Evolutionary conservation across 1,140 invertebrate genomes (phyloP).

Genomic region (Streblospio benedicti): DNA sequence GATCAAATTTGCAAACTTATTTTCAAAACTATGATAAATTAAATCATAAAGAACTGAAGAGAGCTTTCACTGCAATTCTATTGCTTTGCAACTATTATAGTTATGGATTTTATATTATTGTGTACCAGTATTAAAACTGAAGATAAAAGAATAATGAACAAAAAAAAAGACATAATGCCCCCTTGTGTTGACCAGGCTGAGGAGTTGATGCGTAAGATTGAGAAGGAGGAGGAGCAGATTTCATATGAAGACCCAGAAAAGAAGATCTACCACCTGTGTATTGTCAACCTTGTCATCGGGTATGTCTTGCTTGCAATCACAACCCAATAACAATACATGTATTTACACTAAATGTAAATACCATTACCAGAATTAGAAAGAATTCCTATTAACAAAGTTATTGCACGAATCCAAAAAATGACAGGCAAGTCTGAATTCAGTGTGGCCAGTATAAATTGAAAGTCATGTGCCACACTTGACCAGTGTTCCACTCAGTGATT

Average conservation of each 20-base stretch:
- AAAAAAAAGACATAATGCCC: neutral
- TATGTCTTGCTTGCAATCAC: conserved; percentile 36
- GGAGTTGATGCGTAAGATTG: conserved; percentile 96
- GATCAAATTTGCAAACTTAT: too few relatives aligned
- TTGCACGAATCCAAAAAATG: neutral
- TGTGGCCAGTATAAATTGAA: too few relatives aligned
- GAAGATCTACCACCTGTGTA: conserved; percentile 93
- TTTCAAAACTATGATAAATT: too few relatives aligned
- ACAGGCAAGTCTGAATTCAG: too few relatives aligned
- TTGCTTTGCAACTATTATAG: neutral
- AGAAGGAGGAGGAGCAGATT: conserved; percentile 87
- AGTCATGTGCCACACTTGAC: too few relatives aligned
- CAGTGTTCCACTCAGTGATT: too few relatives aligned
- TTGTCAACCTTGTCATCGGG: conserved; percentile 97
- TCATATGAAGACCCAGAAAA: conserved; percentile 87
- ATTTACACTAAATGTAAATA: too few relatives aligned
- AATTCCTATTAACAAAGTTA: neutral
- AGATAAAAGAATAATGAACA: neutral
- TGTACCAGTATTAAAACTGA: neutral
- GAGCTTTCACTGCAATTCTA: neutral
- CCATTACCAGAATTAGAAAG: too few relatives aligned
- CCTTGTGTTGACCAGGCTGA: conserved; percentile 59
- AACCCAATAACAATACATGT: too few relatives aligned
- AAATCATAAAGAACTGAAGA: too few relatives aligned
- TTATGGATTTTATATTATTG: neutral